Conservation (phyloP, 2,888 invertebrate species). For the Mallateleia sp. region DNA sequence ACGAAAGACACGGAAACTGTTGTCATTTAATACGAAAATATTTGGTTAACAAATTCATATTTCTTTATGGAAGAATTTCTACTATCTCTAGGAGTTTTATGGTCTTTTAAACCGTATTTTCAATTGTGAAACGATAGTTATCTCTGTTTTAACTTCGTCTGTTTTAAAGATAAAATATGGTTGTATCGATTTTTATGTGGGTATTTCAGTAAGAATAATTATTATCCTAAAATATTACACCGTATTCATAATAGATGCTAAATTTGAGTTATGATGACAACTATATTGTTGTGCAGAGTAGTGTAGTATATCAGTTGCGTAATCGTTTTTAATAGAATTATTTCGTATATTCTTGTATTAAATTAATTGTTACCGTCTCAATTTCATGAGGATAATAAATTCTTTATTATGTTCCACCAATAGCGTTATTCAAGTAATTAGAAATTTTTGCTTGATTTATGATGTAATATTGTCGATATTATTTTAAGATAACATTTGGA, state of each 20-base stretch:
- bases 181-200: constrained; percentile 16
- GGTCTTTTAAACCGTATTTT: constrained; percentile 23
- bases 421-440: not conserved
- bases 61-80: constrained; percentile 33
- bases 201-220: not conserved
- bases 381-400: constrained; percentile 25
- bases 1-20: constrained; percentile 34
- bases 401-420: not conserved
- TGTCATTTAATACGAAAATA: constrained; percentile 38
- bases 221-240: not conserved
- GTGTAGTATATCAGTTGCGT: not conserved
- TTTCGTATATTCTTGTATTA: not conserved
- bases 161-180: constrained; percentile 33
- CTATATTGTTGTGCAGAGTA: no score
- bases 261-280: constrained; percentile 38
- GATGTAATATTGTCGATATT: not conserved
- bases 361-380: constrained; percentile 6
- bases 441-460: not conserved
- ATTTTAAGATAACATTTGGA: not conserved
- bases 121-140: constrained; percentile 34
- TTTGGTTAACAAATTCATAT: constrained; percentile 37
- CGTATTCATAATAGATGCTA: constrained; percentile 5
- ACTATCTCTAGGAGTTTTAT: constrained; percentile 33
- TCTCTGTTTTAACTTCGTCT: constrained; percentile 24
- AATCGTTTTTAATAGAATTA: not conserved